Base-by-base conservation (phyloP, 2,113 vertebrate species). In the Pao palembangensis region DNA sequence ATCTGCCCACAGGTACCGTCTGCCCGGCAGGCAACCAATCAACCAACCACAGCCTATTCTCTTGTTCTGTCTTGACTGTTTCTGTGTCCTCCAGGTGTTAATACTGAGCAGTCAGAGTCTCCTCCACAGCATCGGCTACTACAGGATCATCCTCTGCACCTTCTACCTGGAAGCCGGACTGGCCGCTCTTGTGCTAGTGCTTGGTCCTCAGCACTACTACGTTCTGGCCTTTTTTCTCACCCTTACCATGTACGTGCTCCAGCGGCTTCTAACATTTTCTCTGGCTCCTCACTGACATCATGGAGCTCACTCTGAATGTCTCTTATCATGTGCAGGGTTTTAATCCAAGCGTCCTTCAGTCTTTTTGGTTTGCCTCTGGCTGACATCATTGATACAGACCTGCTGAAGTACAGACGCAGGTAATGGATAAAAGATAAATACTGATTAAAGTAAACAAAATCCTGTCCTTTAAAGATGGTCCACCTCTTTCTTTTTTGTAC, bases 361-460 rank as follows among this genome's bases (percentile, higher is more conserved):
- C 89, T 97, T 51, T 97, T 98, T 80, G 88, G 91, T 53, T 83
- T 97, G 78, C 94, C 94, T 23, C 75, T 97, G 86, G 93, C 93
- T 73, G 95, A 96, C 78, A 92, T 95, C 74, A 81, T 95, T 6
- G 92, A 96, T 82, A 89, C 84, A 52, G 93, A 95, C 85, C 69
- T 94, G 64, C 83, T 91, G 58, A 94, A 87, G 66, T 86, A 94
- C 87, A 93, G 92, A 43, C 82, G 89, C 78, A 93, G 91, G 94
- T 96, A 89, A 64, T 10, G 20, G 47, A 16, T 38, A 10, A 38
- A 12, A 38, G 34, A 38, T 38, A 3, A 3, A 38, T 3, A 12
- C 11, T 38, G 34, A 38, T 10, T 3, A 12, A 38, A 2, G 10
- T 12, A 38, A 12, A 10, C 25, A 28, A 5, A 28, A 28, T 7